phyloP scores from a whole-genome alignment of 2,797 vertebrate genomes.

The Octomys mimax region DNA sequence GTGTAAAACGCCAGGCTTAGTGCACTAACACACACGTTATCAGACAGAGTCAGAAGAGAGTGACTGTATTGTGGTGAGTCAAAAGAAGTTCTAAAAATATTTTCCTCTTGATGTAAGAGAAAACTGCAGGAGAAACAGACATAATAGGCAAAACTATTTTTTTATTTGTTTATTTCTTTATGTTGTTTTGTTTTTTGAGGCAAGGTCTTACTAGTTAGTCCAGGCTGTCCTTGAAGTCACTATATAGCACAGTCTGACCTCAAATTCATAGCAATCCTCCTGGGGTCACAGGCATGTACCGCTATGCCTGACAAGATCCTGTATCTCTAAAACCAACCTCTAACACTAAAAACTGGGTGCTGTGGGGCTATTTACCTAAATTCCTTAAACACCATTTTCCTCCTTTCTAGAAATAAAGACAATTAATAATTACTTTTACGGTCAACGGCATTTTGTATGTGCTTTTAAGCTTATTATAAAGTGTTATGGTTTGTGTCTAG shows the following conservation, averaged over 20 bases:
- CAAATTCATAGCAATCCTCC: background rate
- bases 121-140: background rate
- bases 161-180: background rate
- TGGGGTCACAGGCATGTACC: background rate
- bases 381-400: background rate
- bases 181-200: background rate
- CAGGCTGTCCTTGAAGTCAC: background rate
- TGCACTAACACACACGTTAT: background rate
- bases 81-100: background rate
- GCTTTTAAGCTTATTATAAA: background rate
- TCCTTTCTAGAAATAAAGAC: slow-evolving; percentile 24
- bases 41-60: background rate
- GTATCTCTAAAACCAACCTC: background rate
- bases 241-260: background rate
- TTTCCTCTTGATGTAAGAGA: slow-evolving; percentile 11
- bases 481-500: too few relatives aligned
- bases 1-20: background rate
- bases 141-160: background rate
- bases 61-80: background rate
- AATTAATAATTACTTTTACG: background rate
- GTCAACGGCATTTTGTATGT: background rate
- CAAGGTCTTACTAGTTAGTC: background rate
- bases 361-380: background rate
- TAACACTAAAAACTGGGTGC: background rate
- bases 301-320: background rate